phyloP scores from a whole-genome alignment of 2,797 vertebrate genomes.

The Chelmon rostratus region DNA sequence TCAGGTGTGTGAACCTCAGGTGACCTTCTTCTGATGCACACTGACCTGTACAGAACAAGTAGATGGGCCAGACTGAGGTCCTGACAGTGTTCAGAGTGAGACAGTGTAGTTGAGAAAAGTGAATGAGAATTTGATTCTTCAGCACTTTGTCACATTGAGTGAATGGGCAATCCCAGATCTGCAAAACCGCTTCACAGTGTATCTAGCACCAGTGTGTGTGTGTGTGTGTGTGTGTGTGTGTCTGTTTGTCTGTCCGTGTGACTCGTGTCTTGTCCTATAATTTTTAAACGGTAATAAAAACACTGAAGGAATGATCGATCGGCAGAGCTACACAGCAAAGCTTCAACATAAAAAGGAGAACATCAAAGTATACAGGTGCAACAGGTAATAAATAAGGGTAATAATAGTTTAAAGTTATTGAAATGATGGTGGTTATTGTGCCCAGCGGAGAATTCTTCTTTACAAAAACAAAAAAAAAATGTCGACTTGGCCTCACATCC shows the following conservation, averaged over 20 bases:
- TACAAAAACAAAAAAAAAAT: constrained; percentile 85
- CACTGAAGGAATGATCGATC: constrained; percentile 75
- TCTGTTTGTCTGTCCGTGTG: constrained; percentile 87
- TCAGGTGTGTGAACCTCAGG: constrained; percentile 55
- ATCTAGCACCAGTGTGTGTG: constrained; percentile 98
- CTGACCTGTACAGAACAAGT: constrained; percentile 53
- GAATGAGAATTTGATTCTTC: constrained; percentile 68
- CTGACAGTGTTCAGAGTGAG: constrained; percentile 74
- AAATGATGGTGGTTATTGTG: constrained; percentile 96
- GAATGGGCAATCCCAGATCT: constrained; percentile 88
- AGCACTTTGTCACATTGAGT: constrained; percentile 83
- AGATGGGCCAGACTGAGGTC: constrained; percentile 49
- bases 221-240: constrained; percentile 85
- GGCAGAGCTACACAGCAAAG: constrained; percentile 83
- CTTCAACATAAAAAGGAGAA: constrained; percentile 90
- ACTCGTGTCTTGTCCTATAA: constrained; percentile 72
- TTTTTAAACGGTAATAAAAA: constrained; percentile 77
- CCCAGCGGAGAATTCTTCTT: constrained; percentile 94
- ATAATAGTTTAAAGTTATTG: constrained; percentile 88
- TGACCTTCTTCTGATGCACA: constrained; percentile 52
- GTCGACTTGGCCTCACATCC: constrained; percentile 96
- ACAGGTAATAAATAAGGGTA: constrained; percentile 98
- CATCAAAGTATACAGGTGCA: constrained; percentile 94
- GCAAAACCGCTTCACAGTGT: constrained; percentile 95
- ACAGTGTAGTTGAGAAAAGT: constrained; percentile 70